Base-by-base conservation (phyloP, 2,888 invertebrate genomes). In the Agriopis leucophaearia region DNA sequence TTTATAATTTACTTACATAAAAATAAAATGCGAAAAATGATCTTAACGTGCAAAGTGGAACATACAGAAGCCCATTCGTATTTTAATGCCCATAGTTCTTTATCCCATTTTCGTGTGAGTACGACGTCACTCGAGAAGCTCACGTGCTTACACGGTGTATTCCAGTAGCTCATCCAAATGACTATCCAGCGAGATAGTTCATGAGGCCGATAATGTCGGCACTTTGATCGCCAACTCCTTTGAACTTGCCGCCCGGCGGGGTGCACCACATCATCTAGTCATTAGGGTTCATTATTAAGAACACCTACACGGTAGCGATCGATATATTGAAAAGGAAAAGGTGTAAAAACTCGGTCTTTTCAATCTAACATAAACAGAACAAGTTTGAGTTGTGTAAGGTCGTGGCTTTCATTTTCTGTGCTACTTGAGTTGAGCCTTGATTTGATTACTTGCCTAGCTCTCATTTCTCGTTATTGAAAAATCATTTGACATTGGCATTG, bases 161-260 rank as follows among this genome's bases (percentile, higher is more conserved):
- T 81, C 77, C 91, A 82, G 92, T 89, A 91, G 92, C 90, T 66
- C 76, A 76, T 78, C 80, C 81, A 85, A 87, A 87, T 84, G 76
- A 81, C 86, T 84, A 87, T 88, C 82, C 81, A 77, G 74, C 73
- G 72, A 78, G 84, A 85, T 86, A 86, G 85, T 83, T 85, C 84
- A 83, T 88, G 89, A 87, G 83, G 86, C 78, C 83, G 88, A 89
- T 89, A 89, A 88, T 84, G 87, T 82, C 88, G 87, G 86, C 81
- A 74, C 90, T 89, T 91, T 91, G 89, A 90, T 87, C 83, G 81
- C 68, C 79, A 76, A 80, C 80, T 81, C 77, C 84, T 91, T 92
- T 92, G 87, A 90, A 87, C 86, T 82, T 77, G 82, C 91, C 92
- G 91, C 83, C 79, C 83, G 82, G 82, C 85, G 80, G 85, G 83